Evolutionary conservation across 2,113 vertebrate genomes (phyloP).

Genomic region (Stegastes partitus): DNA sequence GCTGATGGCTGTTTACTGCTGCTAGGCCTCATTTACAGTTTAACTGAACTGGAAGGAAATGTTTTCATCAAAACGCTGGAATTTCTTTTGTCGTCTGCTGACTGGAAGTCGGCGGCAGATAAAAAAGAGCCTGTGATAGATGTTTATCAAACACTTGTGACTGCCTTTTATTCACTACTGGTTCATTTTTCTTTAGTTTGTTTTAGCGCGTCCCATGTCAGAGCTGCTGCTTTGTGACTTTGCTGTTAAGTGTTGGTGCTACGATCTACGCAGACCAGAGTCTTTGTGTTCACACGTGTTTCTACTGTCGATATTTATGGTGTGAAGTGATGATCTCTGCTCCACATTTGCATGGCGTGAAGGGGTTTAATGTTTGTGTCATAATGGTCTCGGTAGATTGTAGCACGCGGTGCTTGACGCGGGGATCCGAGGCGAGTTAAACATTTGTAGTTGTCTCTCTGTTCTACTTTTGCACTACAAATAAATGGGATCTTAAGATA

Average conservation of each 20-base stretch:
- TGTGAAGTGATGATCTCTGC: slow-evolving; percentile 12
- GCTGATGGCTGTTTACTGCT: slow-evolving; percentile 21
- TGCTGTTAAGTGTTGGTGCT: slow-evolving; percentile 44
- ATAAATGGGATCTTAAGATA: slow-evolving; percentile 75
- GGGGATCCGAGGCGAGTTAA: slow-evolving; percentile 50
- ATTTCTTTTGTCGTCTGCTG: slow-evolving; percentile 23
- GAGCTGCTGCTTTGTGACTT: slow-evolving; percentile 45
- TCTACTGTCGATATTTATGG: slow-evolving; percentile 51
- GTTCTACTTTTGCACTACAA: slow-evolving; percentile 76
- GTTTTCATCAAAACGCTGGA: slow-evolving; percentile 22
- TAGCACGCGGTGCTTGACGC: slow-evolving; percentile 30
- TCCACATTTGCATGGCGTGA: slow-evolving; percentile 54
- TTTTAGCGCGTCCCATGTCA: slow-evolving; percentile 29
- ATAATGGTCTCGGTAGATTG: slow-evolving; percentile 45
- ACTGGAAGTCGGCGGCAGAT: slow-evolving; percentile 24
- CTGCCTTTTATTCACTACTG: slow-evolving; percentile 1
- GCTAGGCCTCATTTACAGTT: slow-evolving; percentile 22
- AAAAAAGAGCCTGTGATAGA: background rate
- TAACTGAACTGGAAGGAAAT: slow-evolving; percentile 40
- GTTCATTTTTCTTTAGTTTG: background rate
- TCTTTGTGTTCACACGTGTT: slow-evolving; percentile 37
- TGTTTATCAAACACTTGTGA: slow-evolving; percentile 26
- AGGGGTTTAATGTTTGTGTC: slow-evolving; percentile 22
- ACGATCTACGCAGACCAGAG: slow-evolving; percentile 49
- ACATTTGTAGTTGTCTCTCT: slow-evolving; percentile 60